These are phyloP conservation scores for Orgyia antiqua DNA, from an alignment of 2,888 invertebrate genomes.

Conservation along the genomic window DNA sequence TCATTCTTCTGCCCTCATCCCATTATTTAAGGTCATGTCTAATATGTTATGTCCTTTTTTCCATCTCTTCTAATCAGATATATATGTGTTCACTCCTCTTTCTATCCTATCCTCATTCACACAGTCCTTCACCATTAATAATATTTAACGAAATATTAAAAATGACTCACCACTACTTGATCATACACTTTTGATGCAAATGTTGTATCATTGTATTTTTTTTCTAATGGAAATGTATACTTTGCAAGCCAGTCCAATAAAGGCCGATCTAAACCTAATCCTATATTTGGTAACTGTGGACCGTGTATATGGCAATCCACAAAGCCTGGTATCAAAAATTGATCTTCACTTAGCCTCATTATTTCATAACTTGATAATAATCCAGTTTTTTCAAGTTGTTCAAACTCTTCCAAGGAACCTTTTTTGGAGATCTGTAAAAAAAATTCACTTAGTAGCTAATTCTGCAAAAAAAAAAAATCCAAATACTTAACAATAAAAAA, in stretches of 20 bases:
- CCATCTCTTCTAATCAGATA: no score
- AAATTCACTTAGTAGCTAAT: no score
- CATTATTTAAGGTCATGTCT: no score
- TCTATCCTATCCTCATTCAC: no score
- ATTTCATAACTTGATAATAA: constrained; percentile 33
- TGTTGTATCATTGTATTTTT: constrained; percentile 80
- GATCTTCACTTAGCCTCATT: constrained; percentile 44
- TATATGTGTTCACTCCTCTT: no score
- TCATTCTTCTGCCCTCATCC: no score
- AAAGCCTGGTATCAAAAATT: constrained; percentile 92
- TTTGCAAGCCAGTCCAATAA: constrained; percentile 90
- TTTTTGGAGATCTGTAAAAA: constrained; percentile 46
- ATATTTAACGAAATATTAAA: no score
- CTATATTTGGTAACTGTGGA: constrained; percentile 91
- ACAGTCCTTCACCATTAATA: no score
- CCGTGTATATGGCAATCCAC: constrained; percentile 95
- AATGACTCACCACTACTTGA: constrained; percentile 85
- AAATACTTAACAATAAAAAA: no score
- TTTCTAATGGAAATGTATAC: constrained; percentile 92
- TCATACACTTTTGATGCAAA: constrained; percentile 85
- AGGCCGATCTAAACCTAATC: constrained; percentile 87
- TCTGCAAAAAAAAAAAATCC: no score
- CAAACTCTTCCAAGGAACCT: constrained; percentile 38
- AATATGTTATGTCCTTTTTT: no score
- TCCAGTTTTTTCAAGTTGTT: constrained; percentile 23